Evolutionary conservation across 2,113 vertebrate species (phyloP).

Genomic region (Ophiodon elongatus): DNA sequence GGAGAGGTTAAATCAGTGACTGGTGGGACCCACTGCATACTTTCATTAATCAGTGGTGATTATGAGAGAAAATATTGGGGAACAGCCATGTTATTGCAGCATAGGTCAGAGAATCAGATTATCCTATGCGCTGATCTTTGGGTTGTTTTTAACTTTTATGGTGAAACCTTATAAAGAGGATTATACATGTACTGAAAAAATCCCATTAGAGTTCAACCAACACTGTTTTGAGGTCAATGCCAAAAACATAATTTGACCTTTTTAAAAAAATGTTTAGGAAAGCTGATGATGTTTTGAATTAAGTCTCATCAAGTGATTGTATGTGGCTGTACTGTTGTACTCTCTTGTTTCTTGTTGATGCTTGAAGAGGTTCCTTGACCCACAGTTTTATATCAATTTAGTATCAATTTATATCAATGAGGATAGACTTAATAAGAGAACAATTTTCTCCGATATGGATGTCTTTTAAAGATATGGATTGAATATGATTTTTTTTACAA

Average conservation of each 20-base stretch:
- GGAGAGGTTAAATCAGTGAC: conserved; percentile 23
- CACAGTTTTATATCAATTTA: neutral
- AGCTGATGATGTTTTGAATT: neutral
- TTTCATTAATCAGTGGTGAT: conserved; percentile 22
- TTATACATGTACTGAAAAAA: conserved; percentile 18
- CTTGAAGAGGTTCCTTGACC: neutral
- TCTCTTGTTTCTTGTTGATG: neutral
- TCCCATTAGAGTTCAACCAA: conserved; percentile 12
- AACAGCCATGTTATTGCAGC: conserved; percentile 61
- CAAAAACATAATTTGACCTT: neutral
- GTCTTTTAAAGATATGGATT: neutral
- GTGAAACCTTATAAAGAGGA: conserved; percentile 37
- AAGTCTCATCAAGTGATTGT: neutral
- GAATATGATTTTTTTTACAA: neutral
- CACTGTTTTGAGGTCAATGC: neutral
- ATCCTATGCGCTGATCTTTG: conserved; percentile 57
- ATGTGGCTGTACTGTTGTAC: neutral
- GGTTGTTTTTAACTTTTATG: conserved; percentile 14
- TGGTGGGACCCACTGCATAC: neutral
- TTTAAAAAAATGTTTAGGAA: no score
- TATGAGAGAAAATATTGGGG: conserved; percentile 26
- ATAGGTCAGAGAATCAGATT: conserved; percentile 54
- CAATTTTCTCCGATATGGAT: neutral
- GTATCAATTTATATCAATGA: neutral
- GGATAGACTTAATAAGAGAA: neutral